Base-by-base conservation (phyloP, 1,140 invertebrate genomes). In the Eciton burchellii region DNA sequence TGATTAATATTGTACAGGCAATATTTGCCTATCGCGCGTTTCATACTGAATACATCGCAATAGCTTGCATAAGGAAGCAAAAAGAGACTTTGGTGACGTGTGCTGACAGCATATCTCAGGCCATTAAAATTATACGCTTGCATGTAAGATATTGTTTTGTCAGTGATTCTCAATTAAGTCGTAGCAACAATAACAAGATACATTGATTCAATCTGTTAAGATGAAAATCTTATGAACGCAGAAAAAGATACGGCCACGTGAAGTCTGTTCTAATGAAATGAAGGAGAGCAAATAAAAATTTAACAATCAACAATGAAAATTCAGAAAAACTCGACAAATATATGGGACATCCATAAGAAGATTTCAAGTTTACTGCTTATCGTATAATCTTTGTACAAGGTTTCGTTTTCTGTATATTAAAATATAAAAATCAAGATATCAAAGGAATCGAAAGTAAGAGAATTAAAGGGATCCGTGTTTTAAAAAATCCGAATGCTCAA, bases 111-210 rank as follows among this genome's bases (percentile, higher is more conserved):
- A 35, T 3, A 62, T 81, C 59, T 72, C 77, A 11, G 68, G 74
- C 57, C 71, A 83, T 74, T 86, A 66, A 87, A 86, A 85, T 72
- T 71, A 77, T 65, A 77, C 49, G 63, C 16, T 83, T 60, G 63
- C 57, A 72, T 62, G 59, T 85, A 29, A 82, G 47, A 14, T 49
- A 85, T 81, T 76, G 47, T 52, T 24, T 56, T 16, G n/a, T 49
- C 43, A 49, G 54, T 71, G 63, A 66, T 82, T 85, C 79, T 77
- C 85, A 83, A 57, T 60, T 26, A 43, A n/a, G 24, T 63, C 14
- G 26, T 47, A 11, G 41, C 5, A 62, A 16, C 35, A 47, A 1
- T n/a, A n/a, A n/a, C n/a, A 14, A 45, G 47, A 21, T 66, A 21
- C 11, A n/a, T 65, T 54, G n/a, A 56, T 29, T 66, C 66, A 4